A percentile compares a stretch with the other conserved stretches of the same genome.
phyloP scores from a whole-genome alignment of 2,113 vertebrate species.

The Sinocyclocheilus rhinocerous region DNA sequence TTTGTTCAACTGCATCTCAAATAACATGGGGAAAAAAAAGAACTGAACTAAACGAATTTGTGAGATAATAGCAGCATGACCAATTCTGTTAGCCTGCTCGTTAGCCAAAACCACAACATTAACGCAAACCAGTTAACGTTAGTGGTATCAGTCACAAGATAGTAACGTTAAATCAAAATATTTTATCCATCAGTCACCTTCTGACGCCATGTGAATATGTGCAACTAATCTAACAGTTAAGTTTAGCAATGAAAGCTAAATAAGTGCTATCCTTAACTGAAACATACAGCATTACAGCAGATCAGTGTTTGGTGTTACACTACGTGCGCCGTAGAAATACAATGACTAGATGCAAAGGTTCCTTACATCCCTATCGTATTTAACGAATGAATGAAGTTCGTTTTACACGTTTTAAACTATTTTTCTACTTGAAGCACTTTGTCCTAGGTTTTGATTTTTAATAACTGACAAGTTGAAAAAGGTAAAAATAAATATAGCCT shows the following conservation, averaged over 20 bases:
- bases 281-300: background rate
- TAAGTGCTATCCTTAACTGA: background rate
- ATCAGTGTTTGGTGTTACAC: conserved; percentile 8
- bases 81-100: background rate
- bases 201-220: background rate
- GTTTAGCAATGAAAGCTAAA: background rate
- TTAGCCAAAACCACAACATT: background rate
- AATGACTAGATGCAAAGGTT: background rate
- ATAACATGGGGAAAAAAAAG: background rate
- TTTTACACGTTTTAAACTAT: no score
- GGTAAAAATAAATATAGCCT: no score
- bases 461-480: no score
- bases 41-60: background rate
- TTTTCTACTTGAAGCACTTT: no score
- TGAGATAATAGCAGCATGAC: background rate
- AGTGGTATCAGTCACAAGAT: background rate
- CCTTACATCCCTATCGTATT: background rate
- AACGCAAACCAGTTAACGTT: background rate
- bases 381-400: background rate
- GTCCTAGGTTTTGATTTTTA: no score
- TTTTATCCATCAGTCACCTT: background rate
- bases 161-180: background rate
- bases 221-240: background rate
- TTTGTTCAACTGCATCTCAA: background rate
- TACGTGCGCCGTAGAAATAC: background rate